A percentile compares a stretch with the other conserved stretches of the same genome.
phyloP scores from a whole-genome alignment of 1,140 invertebrate genomes.

The Pinna nobilis region DNA sequence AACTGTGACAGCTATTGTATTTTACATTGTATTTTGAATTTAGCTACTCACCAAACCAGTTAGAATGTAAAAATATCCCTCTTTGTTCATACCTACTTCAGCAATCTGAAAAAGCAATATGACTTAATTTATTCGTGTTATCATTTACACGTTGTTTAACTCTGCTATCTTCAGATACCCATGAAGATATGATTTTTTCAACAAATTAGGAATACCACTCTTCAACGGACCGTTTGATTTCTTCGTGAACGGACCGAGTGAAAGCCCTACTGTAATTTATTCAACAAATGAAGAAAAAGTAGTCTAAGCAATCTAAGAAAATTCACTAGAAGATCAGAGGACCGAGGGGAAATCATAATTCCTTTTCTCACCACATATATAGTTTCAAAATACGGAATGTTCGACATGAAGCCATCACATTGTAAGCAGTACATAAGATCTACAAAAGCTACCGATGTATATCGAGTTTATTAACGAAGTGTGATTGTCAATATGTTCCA shows the following conservation, averaged over 20 bases:
- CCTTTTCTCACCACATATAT: too few species aligned
- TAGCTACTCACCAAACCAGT: conserved; percentile 56
- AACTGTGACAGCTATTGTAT: background rate
- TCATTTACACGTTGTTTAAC: background rate
- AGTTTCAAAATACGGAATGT: too few species aligned
- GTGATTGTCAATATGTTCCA: too few species aligned
- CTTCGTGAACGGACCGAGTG: background rate
- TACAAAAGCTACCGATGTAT: too few species aligned
- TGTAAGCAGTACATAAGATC: too few species aligned
- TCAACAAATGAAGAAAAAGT: background rate
- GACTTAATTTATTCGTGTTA: background rate
- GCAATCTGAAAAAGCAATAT: conserved; percentile 51
- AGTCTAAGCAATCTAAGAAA: background rate
- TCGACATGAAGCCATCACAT: too few species aligned
- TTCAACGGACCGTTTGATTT: background rate
- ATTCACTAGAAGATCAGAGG: background rate
- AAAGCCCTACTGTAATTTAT: background rate
- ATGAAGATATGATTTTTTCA: background rate
- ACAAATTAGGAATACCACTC: too few species aligned
- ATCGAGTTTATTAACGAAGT: too few species aligned
- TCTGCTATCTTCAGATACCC: background rate
- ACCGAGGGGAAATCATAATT: too few species aligned
- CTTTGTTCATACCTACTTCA: conserved; percentile 66
- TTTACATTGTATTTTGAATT: background rate
- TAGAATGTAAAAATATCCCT: conserved; percentile 64